Conservation (phyloP, 2,113 vertebrate genomes). For the Anseranas semipalmata region DNA sequence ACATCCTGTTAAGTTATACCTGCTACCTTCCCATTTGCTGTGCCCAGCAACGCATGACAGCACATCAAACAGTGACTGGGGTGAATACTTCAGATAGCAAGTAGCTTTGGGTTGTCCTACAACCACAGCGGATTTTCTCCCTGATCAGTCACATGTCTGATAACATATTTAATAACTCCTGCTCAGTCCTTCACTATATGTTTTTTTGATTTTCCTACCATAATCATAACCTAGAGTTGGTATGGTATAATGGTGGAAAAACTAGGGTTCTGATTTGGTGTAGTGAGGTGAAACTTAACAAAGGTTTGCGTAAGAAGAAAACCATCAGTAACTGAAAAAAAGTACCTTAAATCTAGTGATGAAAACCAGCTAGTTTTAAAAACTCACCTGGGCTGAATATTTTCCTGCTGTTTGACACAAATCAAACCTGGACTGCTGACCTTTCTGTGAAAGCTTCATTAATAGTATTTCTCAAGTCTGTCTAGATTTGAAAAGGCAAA, state of each 20-base stretch:
- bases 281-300: neutral
- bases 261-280: neutral
- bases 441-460: neutral
- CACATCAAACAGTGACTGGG: neutral
- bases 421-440: neutral
- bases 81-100: neutral
- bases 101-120: neutral
- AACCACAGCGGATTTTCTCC: neutral
- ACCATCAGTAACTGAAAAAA: neutral
- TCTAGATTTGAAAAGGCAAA: neutral
- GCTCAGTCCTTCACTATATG: neutral
- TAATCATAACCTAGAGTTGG: neutral
- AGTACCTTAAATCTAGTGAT: neutral
- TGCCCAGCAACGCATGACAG: neutral
- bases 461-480: neutral
- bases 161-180: neutral
- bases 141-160: neutral
- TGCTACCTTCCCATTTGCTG: neutral
- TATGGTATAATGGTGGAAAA: neutral
- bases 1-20: neutral
- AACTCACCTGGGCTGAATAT: neutral
- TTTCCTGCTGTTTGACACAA: neutral
- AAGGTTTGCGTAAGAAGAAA: neutral
- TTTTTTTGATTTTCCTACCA: neutral
- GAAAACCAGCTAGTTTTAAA: neutral